Conservation (phyloP, 2,113 vertebrate genomes). For the Microcebus murinus region DNA sequence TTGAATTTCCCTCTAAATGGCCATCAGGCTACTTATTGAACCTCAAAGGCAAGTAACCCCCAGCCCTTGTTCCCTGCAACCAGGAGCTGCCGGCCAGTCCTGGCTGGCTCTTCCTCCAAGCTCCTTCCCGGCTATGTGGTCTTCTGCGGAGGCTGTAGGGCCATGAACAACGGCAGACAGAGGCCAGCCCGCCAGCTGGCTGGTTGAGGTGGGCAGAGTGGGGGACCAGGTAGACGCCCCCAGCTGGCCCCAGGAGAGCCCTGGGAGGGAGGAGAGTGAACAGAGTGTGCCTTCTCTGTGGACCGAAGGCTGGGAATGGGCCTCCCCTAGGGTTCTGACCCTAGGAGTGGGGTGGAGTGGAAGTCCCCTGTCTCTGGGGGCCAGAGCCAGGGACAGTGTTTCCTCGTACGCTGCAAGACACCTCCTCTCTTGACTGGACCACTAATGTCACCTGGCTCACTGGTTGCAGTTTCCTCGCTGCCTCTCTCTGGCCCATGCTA, state of each 20-base stretch:
- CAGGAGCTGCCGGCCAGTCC: background rate
- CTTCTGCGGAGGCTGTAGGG: background rate
- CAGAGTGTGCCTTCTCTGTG: background rate
- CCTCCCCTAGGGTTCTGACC: background rate
- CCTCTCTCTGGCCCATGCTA: background rate
- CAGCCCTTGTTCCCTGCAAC: background rate
- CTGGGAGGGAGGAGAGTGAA: background rate
- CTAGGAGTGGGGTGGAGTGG: background rate
- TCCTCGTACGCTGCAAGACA: too few relatives aligned
- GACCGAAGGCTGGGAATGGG: background rate
- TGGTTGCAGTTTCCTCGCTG: background rate
- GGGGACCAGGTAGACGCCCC: too few relatives aligned
- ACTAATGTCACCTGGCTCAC: background rate
- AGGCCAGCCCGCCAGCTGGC: too few relatives aligned
- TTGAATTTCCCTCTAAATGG: background rate
- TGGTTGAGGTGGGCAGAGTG: background rate
- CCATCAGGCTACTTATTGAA: background rate
- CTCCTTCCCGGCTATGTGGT: rapidly evolving
- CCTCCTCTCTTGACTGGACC: background rate
- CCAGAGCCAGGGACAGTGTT: rapidly evolving
- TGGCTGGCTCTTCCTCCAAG: background rate
- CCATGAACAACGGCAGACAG: background rate
- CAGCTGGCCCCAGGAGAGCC: background rate
- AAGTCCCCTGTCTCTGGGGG: background rate
- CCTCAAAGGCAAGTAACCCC: too few relatives aligned